These are phyloP conservation scores for Neosalanx taihuensis DNA, from an alignment of 2,797 vertebrate genomes.

Conservation along the genomic window DNA sequence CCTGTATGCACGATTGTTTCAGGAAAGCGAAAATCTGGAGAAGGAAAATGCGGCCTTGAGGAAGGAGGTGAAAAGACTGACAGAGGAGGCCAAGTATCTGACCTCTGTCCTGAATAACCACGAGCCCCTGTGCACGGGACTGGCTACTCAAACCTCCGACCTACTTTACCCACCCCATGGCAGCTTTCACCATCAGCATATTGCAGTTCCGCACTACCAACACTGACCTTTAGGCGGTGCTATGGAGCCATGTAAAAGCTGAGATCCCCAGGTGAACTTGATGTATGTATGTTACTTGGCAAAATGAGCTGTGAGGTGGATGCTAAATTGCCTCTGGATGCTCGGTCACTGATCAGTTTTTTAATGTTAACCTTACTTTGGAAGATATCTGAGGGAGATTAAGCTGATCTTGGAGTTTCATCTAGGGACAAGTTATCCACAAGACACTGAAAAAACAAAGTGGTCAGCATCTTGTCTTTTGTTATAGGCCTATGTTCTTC, in stretches of 20 bases:
- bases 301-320: too few relatives aligned
- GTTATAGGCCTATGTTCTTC: too few relatives aligned
- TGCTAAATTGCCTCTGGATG: too few relatives aligned
- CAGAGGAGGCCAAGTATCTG: slow-evolving; percentile 91
- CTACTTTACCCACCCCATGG: slow-evolving; percentile 81
- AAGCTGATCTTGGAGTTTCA: too few relatives aligned
- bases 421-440: too few relatives aligned
- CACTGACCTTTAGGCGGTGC: slow-evolving; percentile 70
- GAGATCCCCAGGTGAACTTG: background rate
- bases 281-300: background rate
- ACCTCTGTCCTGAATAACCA: slow-evolving; percentile 87
- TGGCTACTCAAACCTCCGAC: slow-evolving; percentile 75
- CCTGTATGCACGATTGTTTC: slow-evolving; percentile 26
- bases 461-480: too few relatives aligned
- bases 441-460: too few relatives aligned
- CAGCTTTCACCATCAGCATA: slow-evolving; percentile 85
- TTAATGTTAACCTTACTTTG: too few relatives aligned
- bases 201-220: slow-evolving; percentile 87
- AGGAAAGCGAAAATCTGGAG: slow-evolving; percentile 96
- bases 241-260: background rate
- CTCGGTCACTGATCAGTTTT: too few relatives aligned
- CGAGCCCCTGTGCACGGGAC: slow-evolving; percentile 83
- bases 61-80: slow-evolving; percentile 92
- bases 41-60: slow-evolving; percentile 89
- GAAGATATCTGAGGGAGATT: too few relatives aligned